Percentiles rank a stretch among this genome's conserved stretches.
Evolutionary conservation across 2,888 invertebrate genomes (phyloP).

Genomic region (Nephrotoma flavescens): DNA sequence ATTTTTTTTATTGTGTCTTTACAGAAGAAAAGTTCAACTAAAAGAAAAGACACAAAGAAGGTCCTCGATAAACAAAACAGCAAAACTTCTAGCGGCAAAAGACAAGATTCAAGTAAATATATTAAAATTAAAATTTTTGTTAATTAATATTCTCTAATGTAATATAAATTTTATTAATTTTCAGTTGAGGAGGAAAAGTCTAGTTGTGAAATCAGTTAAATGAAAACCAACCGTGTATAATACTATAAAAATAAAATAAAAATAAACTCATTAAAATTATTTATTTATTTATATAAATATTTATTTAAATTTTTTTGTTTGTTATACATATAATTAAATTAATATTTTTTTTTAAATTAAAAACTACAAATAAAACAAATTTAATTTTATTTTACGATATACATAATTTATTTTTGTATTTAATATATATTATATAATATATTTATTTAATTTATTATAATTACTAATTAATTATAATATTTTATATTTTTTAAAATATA

Average conservation of each 20-base stretch:
- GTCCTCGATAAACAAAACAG: neutral
- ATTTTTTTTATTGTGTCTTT: neutral
- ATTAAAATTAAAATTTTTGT: neutral
- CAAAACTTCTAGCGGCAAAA: neutral
- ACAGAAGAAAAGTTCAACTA: conserved; percentile 2
- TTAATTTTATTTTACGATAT: neutral
- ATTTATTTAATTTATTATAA: no score
- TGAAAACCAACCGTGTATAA: neutral
- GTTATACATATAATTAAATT: neutral
- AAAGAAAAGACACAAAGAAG: neutral
- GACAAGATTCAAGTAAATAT: neutral
- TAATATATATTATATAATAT: no score
- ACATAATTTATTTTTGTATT: no score
- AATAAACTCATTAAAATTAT: neutral
- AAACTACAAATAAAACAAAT: neutral
- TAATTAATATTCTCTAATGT: neutral
- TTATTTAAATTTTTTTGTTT: neutral
- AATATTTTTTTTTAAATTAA: neutral
- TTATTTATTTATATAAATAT: neutral
- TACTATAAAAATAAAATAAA: neutral
- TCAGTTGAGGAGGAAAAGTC: conserved; percentile 2
- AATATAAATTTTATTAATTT: neutral
- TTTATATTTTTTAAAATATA: neutral
- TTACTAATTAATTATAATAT: neutral
- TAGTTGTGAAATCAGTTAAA: conserved; percentile 3